Evolutionary conservation across 2,113 vertebrate species (phyloP).

Genomic region (Ellobius talpinus): DNA sequence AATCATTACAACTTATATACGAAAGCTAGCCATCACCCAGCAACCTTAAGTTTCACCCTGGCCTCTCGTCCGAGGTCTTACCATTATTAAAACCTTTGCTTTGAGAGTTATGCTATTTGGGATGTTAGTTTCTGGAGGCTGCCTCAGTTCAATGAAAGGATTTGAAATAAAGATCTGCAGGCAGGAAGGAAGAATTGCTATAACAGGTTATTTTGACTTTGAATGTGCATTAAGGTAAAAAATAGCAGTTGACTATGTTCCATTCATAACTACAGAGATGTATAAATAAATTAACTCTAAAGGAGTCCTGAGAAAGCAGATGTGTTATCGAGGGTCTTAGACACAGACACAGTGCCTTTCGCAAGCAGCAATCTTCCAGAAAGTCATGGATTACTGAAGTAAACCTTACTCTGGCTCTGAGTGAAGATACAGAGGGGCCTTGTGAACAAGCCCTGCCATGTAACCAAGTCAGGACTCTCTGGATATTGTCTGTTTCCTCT

Average conservation of each 20-base stretch:
- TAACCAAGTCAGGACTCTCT: not conserved
- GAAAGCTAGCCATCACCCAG: not conserved
- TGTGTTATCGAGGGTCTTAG: not conserved
- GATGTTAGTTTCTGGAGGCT: conserved; percentile 16
- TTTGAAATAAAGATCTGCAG: conserved; percentile 29
- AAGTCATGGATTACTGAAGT: not conserved
- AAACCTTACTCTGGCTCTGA: not conserved
- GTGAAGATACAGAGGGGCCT: not conserved
- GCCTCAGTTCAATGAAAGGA: not conserved
- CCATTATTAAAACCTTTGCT: not conserved
- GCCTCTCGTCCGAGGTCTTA: not conserved
- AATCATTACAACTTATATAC: not conserved
- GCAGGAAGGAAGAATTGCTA: not conserved
- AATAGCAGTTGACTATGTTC: not conserved
- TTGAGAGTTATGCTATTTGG: not conserved
- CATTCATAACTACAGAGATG: conserved; percentile 26
- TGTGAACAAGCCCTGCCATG: not conserved
- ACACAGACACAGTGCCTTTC: not conserved
- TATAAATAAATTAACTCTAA: conserved; percentile 21
- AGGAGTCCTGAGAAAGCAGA: not conserved
- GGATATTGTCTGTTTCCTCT: not conserved
- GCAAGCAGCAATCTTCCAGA: not conserved
- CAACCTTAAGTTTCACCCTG: not conserved
- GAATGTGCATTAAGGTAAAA: conserved; percentile 24
- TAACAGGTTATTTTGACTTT: conserved; percentile 36